These are phyloP conservation scores for Gymnocheta viridis DNA, from an alignment of 2,888 invertebrate species.

Conservation along the genomic window DNA sequence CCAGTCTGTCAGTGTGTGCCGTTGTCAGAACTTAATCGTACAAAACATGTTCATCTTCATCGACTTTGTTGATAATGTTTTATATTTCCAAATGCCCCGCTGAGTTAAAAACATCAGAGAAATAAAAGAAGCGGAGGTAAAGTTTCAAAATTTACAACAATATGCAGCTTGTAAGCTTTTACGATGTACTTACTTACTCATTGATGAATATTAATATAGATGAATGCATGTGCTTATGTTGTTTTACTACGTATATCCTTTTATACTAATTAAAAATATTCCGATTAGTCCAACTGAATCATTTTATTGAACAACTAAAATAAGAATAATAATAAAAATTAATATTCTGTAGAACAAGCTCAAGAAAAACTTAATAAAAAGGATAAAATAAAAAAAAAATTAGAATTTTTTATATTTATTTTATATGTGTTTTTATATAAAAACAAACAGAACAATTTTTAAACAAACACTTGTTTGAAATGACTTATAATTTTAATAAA, in stretches of 20 bases:
- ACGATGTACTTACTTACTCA: background rate
- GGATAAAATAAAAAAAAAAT: no score
- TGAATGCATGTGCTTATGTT: background rate
- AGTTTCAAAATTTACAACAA: conserved; percentile 24
- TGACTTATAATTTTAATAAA: no score
- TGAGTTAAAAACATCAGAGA: conserved; percentile 35
- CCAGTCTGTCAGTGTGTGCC: background rate
- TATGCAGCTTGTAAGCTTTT: conserved; percentile 29
- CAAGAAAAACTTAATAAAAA: no score
- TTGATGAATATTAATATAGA: conserved; percentile 33
- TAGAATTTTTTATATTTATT: no score
- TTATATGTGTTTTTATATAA: no score
- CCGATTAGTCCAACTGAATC: background rate
- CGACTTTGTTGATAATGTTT: conserved; percentile 41
- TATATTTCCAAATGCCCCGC: conserved; percentile 28
- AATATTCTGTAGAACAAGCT: no score
- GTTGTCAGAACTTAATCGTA: conserved; percentile 1
- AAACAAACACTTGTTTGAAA: no score
- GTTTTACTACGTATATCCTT: conserved; percentile 11
- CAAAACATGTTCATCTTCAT: conserved; percentile 45
- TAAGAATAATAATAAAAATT: background rate
- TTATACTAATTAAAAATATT: background rate
- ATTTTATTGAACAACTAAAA: background rate
- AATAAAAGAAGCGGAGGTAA: background rate
- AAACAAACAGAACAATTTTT: no score